A percentile compares a stretch with the other conserved stretches of the same genome.
phyloP scores from a whole-genome alignment of 2,113 vertebrate genomes.

The Willisornis vidua region DNA sequence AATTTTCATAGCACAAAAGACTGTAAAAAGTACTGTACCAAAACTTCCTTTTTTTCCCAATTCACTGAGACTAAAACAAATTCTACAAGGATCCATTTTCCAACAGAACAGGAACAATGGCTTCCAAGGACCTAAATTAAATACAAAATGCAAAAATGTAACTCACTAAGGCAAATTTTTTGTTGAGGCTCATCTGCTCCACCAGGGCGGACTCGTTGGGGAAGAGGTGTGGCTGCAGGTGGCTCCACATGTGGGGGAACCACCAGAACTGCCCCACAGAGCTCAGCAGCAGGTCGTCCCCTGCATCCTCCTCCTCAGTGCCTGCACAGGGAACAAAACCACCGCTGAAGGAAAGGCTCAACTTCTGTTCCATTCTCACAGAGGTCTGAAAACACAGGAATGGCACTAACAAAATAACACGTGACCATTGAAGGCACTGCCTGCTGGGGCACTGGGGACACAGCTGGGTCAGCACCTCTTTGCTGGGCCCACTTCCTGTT shows the following conservation, averaged over 20 bases:
- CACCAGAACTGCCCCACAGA: conserved; percentile 97
- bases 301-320: conserved; percentile 86
- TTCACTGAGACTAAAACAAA: not conserved
- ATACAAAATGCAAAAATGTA: not conserved
- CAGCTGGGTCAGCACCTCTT: not conserved
- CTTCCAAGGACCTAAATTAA: not conserved
- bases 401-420: not conserved
- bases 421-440: not conserved
- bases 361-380: not conserved
- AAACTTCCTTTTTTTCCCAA: not conserved
- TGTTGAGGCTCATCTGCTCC: conserved; percentile 99
- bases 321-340: conserved; percentile 69
- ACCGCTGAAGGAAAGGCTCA: not conserved
- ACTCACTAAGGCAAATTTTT: conserved; percentile 96
- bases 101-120: not conserved
- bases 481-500: not conserved
- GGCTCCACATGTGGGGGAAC: conserved; percentile 99
- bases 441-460: not conserved
- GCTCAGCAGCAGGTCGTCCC: conserved; percentile 81
- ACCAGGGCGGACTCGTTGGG: conserved; percentile 94
- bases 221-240: conserved; percentile 99
- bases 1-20: not conserved
- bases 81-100: not conserved
- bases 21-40: not conserved
- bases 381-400: not conserved